These are phyloP conservation scores for Psittacula echo DNA, from an alignment of 2,797 vertebrate species.

Conservation along the genomic window DNA sequence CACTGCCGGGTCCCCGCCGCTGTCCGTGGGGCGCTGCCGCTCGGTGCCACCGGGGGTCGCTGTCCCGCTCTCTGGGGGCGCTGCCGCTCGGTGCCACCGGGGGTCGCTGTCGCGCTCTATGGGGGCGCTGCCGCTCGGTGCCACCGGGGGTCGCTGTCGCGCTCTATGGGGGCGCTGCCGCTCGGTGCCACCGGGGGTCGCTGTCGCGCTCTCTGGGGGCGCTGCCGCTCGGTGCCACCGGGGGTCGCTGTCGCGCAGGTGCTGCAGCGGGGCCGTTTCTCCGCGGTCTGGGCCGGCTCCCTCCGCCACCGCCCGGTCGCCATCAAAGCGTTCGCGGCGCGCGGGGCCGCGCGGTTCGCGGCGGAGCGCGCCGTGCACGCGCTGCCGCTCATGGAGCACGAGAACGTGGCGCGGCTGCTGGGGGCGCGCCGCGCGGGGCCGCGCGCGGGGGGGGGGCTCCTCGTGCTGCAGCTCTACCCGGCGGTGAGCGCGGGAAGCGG, in stretches of 20 bases:
- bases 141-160: too few species aligned
- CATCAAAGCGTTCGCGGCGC: neutral
- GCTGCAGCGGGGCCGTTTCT: neutral
- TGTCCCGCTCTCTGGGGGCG: too few species aligned
- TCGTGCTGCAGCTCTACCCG: neutral
- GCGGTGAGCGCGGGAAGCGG: neutral
- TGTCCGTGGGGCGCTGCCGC: too few species aligned
- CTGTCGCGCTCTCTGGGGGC: too few species aligned
- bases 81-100: too few species aligned
- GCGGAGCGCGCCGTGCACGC: conserved; percentile 24
- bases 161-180: too few species aligned
- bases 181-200: too few species aligned
- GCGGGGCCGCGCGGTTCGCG: neutral
- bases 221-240: too few species aligned
- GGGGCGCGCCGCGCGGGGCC: neutral
- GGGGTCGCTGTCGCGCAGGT: neutral
- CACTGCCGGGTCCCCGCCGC: too few species aligned
- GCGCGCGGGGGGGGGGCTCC: neutral
- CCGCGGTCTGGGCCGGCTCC: neutral
- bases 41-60: too few species aligned
- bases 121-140: too few species aligned
- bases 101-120: too few species aligned
- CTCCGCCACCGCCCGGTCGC: neutral
- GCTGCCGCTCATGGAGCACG: neutral
- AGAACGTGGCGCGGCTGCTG: neutral